Base-by-base conservation (phyloP, 2,888 invertebrate species). In the Abrostola triplasia region DNA sequence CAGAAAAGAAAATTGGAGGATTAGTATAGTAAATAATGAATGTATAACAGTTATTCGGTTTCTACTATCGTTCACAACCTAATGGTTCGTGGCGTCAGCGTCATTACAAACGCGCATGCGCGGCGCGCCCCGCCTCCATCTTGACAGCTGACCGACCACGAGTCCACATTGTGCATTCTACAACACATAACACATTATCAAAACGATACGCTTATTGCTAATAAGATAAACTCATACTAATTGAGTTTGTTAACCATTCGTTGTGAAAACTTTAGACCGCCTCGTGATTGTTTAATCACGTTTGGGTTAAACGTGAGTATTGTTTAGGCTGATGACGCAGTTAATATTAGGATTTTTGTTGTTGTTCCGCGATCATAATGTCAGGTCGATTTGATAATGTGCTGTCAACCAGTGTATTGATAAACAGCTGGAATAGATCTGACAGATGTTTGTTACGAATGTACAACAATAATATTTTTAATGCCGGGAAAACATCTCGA, bases 71-170 rank as follows among this genome's bases (percentile, higher is more conserved):
- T 37, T 12, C 59, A 53, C 60, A 72, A 70, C 80, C 82, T 76
- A 74, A 81, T 76, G 67, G 70, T 71, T 68, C 83, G 84, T 84
- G 84, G 89, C 88, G 84, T 88, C 88, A 85, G 89, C 88, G 84
- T 88, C 88, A 85, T 84, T 77, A 70, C 79, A 68, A 84, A 63
- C 86, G 88, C 92, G 92, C 92, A 92, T 90, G 92, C 72, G 67
- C 65, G 72, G 40, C 72, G 66, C 67, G 59, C 68, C 65, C 56
- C 65, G 55, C 62, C 67, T 75, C 73, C 68, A 76, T 67, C 61
- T 64, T 67, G 75, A 69, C 79, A 79, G 82, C 74, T 79, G 75
- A 84, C 80, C 37, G 50, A 57, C 59, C 77, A 83, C 82, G 82
- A 81, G 84, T 79, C 76, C 63, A 44, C 51, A 38, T 42, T 73